Conservation (phyloP, 1,140 invertebrate species). For the Leucophenga varia region DNA sequence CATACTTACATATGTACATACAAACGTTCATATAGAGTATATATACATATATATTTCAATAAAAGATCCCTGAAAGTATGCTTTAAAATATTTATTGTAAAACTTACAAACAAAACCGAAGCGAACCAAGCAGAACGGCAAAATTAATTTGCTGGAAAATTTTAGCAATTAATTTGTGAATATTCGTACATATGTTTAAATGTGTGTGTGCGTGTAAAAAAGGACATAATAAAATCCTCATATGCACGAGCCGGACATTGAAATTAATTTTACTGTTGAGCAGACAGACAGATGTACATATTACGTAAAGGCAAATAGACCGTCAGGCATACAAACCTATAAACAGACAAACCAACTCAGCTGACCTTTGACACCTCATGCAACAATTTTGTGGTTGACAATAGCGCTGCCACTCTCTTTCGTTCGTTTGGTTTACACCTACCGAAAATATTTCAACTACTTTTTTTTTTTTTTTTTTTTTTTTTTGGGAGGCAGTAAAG, state of each 20-base stretch:
- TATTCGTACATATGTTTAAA: constrained; percentile 2
- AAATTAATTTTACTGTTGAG: constrained; percentile 39
- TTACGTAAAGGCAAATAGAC: constrained; percentile 3
- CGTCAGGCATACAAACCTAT: background rate
- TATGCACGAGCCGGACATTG: constrained; percentile 24
- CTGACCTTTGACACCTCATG: constrained; percentile 56
- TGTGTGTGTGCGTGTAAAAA: constrained; percentile 12
- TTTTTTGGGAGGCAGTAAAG: background rate
- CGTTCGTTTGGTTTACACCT: constrained; percentile 32
- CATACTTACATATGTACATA: constrained; percentile 3
- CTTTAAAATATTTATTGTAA: no score
- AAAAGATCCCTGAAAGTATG: no score
- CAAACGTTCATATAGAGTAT: constrained; percentile 13
- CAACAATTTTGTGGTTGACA: constrained; percentile 55
- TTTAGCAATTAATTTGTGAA: constrained; percentile 41
- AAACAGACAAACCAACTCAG: constrained; percentile 16
- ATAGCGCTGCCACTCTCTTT: constrained; percentile 20
- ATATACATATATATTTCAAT: constrained; percentile 13
- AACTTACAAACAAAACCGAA: background rate
- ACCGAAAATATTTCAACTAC: constrained; percentile 5
- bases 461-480: constrained; percentile 10
- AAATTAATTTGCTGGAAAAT: constrained; percentile 56
- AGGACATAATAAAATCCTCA: constrained; percentile 16
- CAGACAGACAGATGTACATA: background rate
- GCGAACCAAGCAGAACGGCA: no score